Evolutionary conservation across 2,888 invertebrate genomes (phyloP).

Genomic region (Lissonota sp.): DNA sequence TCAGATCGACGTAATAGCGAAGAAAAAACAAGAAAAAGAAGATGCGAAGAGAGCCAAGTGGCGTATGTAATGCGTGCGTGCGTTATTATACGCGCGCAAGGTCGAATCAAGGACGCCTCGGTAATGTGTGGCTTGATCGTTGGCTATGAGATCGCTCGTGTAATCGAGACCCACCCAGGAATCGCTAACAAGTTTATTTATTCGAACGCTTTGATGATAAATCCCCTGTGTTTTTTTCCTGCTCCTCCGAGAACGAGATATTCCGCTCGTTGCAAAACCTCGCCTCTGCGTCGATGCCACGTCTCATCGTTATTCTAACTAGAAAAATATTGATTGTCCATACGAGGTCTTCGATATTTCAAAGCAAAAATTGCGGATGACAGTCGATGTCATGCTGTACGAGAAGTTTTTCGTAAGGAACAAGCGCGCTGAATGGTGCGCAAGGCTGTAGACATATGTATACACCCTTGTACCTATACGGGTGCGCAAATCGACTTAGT

Average conservation of each 20-base stretch:
- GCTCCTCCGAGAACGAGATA: not conserved
- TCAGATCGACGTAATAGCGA: not conserved
- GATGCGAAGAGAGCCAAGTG: conserved; percentile 8
- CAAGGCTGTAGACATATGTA: conserved; percentile 39
- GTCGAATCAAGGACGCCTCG: conserved; percentile 70
- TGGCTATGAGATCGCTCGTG: conserved; percentile 20
- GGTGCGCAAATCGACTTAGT: conserved; percentile 64
- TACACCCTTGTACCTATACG: conserved; percentile 31
- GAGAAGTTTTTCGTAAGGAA: conserved; percentile 40
- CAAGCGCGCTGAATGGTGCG: conserved; percentile 26
- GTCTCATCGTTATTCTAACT: not conserved
- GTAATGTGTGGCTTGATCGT: conserved; percentile 37
- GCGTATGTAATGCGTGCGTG: conserved; percentile 43
- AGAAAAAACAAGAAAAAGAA: not conserved
- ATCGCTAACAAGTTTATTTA: conserved; percentile 40
- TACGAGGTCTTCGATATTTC: conserved; percentile 20
- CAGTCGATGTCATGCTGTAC: conserved; percentile 4
- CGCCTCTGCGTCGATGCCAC: not conserved
- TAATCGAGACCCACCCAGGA: conserved; percentile 48
- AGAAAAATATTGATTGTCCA: conserved; percentile 19
- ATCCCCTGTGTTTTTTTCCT: not conserved
- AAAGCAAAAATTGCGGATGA: conserved; percentile 13
- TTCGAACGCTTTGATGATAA: conserved; percentile 31
- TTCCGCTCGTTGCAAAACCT: not conserved
- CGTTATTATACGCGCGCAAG: conserved; percentile 67